Evolutionary conservation across 1,140 invertebrate genomes (phyloP).

Genomic region (Papilio xuthus): DNA sequence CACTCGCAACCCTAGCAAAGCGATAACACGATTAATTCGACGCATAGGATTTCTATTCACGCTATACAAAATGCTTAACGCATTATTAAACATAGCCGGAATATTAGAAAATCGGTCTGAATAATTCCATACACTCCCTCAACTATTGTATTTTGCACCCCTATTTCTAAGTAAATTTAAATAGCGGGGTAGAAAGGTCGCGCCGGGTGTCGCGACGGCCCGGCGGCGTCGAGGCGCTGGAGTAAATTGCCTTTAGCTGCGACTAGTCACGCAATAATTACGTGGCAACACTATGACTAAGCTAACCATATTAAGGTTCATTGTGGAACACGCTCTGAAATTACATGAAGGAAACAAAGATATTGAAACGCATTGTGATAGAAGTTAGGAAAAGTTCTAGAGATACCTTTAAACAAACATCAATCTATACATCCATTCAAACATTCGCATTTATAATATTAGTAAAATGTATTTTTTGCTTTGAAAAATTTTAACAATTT

Average conservation of each 20-base stretch:
- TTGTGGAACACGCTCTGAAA: background rate
- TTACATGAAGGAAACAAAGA: background rate
- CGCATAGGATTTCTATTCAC: slow-evolving; percentile 69
- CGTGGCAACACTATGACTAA: slow-evolving; percentile 20
- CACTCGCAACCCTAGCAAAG: slow-evolving; percentile 56
- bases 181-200: slow-evolving; percentile 62
- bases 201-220: slow-evolving; percentile 49
- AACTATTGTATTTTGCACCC: slow-evolving; percentile 46
- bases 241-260: slow-evolving; percentile 41
- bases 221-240: slow-evolving; percentile 47
- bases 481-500: no score
- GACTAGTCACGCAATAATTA: slow-evolving; percentile 36
- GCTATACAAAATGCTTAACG: slow-evolving; percentile 71
- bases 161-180: slow-evolving; percentile 67
- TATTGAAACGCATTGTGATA: background rate
- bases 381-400: no score
- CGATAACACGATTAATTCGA: slow-evolving; percentile 68
- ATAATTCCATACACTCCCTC: slow-evolving; percentile 38
- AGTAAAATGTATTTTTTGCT: background rate
- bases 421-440: no score
- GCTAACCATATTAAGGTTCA: background rate
- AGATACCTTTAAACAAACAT: no score
- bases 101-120: slow-evolving; percentile 56
- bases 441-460: no score
- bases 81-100: slow-evolving; percentile 65